These are phyloP conservation scores for Alethe diademata DNA, from an alignment of 2,113 vertebrate genomes.

Conservation along the genomic window DNA sequence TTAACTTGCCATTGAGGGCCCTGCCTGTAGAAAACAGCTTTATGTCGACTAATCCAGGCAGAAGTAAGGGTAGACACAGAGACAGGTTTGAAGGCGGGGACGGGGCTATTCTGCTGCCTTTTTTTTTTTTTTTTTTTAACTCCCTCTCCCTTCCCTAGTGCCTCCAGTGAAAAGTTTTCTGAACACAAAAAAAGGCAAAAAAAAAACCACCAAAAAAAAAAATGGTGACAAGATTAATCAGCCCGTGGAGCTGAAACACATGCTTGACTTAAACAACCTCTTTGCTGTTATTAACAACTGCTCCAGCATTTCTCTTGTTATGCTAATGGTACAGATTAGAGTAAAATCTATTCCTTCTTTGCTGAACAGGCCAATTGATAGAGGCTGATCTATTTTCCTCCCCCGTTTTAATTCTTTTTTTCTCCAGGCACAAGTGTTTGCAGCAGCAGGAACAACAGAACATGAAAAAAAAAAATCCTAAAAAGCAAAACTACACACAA, in stretches of 20 bases:
- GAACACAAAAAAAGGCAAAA: constrained; percentile 30
- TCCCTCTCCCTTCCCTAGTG: neutral
- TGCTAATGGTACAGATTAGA: constrained; percentile 80
- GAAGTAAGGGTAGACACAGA: constrained; percentile 74
- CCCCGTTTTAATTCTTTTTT: constrained; percentile 27
- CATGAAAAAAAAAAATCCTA: neutral
- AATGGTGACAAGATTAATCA: constrained; percentile 77
- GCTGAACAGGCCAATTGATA: constrained; percentile 70
- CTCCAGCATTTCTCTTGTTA: constrained; percentile 78
- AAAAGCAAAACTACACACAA: neutral
- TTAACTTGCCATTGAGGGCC: constrained; percentile 76
- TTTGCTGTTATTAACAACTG: constrained; percentile 76
- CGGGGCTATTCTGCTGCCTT: constrained; percentile 38
- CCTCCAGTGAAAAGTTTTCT: constrained; percentile 55
- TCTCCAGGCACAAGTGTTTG: constrained; percentile 42
- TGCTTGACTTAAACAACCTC: constrained; percentile 80
- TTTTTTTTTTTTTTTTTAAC: neutral
- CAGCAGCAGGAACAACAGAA: constrained; percentile 28
- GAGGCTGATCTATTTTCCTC: constrained; percentile 66
- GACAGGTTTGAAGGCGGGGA: constrained; percentile 70
- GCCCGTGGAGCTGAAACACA: constrained; percentile 73
- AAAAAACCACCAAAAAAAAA: neutral
- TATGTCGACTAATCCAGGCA: constrained; percentile 81
- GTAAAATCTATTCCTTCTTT: constrained; percentile 73
- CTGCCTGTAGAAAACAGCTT: constrained; percentile 79